These are phyloP conservation scores for Microctenopoma steveboyesi DNA, from an alignment of 2,797 vertebrate species.

Conservation along the genomic window DNA sequence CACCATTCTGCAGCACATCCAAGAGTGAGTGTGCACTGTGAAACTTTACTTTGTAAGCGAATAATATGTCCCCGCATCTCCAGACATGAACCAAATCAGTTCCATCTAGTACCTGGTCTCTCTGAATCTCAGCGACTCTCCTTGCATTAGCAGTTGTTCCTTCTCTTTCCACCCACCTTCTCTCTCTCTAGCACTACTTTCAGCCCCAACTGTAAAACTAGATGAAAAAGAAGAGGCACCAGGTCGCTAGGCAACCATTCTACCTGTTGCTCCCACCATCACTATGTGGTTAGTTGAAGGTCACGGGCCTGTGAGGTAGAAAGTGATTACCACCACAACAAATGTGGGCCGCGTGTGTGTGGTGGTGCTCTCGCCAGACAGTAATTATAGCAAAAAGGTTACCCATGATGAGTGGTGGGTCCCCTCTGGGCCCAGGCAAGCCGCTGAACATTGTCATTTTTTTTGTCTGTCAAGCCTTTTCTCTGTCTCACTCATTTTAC, in stretches of 20 bases:
- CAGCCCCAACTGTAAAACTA: slow-evolving; percentile 43
- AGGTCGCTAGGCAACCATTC: slow-evolving; percentile 72
- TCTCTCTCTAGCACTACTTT: slow-evolving; percentile 24
- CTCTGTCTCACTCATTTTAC: slow-evolving; percentile 49
- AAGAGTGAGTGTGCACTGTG: neutral
- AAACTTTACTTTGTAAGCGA: neutral
- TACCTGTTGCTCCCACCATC: slow-evolving; percentile 65
- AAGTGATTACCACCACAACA: slow-evolving; percentile 63
- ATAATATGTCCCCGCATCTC: neutral
- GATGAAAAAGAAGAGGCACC: slow-evolving; percentile 16
- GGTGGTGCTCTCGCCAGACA: slow-evolving; percentile 46
- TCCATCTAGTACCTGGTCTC: neutral
- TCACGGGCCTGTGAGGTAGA: slow-evolving; percentile 61
- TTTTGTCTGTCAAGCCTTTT: slow-evolving; percentile 33
- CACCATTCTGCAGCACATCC: neutral
- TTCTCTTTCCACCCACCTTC: slow-evolving; percentile 37
- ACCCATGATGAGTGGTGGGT: slow-evolving; percentile 44
- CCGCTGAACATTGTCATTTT: slow-evolving; percentile 34
- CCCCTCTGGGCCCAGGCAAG: slow-evolving; percentile 37
- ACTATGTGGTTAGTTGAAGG: slow-evolving; percentile 68
- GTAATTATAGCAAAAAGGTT: slow-evolving; percentile 67
- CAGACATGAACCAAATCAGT: neutral
- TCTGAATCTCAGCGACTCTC: slow-evolving; percentile 24
- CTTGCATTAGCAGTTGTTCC: slow-evolving; percentile 8
- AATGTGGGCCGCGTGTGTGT: slow-evolving; percentile 46